Base-by-base conservation (phyloP, 2,888 invertebrate species). In the Neoitamus cyanurus region DNA sequence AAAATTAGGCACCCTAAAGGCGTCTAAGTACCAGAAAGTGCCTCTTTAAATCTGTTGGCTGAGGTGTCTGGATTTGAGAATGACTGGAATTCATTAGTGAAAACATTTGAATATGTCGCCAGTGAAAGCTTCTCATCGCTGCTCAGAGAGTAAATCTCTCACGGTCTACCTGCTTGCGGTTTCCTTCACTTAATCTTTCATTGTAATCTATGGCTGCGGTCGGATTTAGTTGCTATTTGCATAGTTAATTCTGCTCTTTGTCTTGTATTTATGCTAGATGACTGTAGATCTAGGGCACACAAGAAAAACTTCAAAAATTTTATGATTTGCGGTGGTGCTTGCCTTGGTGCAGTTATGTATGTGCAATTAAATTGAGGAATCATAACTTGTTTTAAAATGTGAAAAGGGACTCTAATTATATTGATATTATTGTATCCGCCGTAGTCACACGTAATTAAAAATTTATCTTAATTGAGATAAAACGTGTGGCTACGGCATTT, bases 1-100 rank as follows among this genome's bases (percentile, higher is more conserved):
- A 75, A 75, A 75, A 75, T 42, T 42, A n/a, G n/a, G n/a, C n/a
- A 75, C 58, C 15, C 58, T 80, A 58, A 58, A 80, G n/a, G 58
- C 58, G n/a, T 28, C 46, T 77, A 77, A 77, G 46, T 77, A 75
- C 36, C 58, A 46, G 31, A 46, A 34, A 31, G 34, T 36, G 9
- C 36, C 20, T 73, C 34, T 31, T 80, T 58, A 80, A 80, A 80
- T 80, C 78, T 58, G 78, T 31, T 11, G 77, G 58, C 34, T 80
- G 34, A 80, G 31, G 58, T 58, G 78, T 80, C 34, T 15, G 34
- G 28, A 28, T 80, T 80, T 58, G 58, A 28, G 34, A 80, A 58
- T 80, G 58, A 58, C 58, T 15, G 58, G 58, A 48, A 80, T 30
- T 58, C 58, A 80, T 80, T 80, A 80, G 58, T 37, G 30, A n/a